phyloP scores from a whole-genome alignment of 2,888 invertebrate genomes.

The Onthophagus sagittarius region DNA sequence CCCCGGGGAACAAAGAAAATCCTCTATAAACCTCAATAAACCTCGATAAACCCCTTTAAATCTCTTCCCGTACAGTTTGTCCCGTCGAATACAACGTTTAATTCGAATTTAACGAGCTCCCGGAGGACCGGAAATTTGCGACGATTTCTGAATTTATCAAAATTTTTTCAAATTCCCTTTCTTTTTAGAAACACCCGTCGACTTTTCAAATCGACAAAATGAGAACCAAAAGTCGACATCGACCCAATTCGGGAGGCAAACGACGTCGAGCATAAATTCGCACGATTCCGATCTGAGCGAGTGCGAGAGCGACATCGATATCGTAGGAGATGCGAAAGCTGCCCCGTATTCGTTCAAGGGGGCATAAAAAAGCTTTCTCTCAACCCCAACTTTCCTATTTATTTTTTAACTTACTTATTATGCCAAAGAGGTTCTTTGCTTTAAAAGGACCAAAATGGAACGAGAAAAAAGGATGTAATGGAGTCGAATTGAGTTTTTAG shows the following conservation, averaged over 20 bases:
- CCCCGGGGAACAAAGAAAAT: background rate
- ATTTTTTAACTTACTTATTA: background rate
- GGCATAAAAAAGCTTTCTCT: constrained; percentile 26
- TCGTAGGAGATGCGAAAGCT: constrained; percentile 53
- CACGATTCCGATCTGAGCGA: constrained; percentile 54
- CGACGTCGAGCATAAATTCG: constrained; percentile 7
- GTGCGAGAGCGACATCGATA: constrained; percentile 61
- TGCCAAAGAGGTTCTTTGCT: too few relatives aligned
- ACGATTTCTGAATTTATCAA: background rate
- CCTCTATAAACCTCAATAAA: background rate
- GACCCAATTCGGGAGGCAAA: background rate
- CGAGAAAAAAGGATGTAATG: too few relatives aligned
- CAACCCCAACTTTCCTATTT: background rate
- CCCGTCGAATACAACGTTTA: constrained; percentile 15
- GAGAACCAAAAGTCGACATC: background rate
- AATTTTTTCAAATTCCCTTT: background rate
- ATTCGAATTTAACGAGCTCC: constrained; percentile 38
- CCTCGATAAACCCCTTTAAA: too few relatives aligned
- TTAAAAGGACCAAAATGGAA: too few relatives aligned
- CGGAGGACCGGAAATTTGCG: constrained; percentile 20
- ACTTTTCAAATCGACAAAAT: constrained; percentile 28
- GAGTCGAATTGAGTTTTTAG: too few relatives aligned
- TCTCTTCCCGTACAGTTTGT: too few relatives aligned
- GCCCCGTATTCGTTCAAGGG: constrained; percentile 32
- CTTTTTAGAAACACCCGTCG: constrained; percentile 31